Percentiles rank a stretch among this genome's conserved stretches.
These are phyloP conservation scores for Hormiphora californensis DNA, from an alignment of 37 sponge, comb jelly and placozoan genomes.

Conservation along the genomic window DNA sequence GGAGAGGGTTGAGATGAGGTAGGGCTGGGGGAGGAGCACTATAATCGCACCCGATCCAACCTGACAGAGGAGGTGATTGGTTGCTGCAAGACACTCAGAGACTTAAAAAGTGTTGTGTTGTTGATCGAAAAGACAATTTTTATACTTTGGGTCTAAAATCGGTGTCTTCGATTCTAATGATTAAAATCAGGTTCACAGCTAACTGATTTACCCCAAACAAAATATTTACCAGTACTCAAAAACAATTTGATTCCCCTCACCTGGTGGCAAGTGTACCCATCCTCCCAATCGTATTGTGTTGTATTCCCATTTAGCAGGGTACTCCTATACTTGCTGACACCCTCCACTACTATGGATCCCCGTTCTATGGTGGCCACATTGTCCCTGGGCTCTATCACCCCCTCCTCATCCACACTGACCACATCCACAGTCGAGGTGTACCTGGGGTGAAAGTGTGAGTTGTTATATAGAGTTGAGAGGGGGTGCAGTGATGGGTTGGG, in stretches of 20 bases:
- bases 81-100: no score
- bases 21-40: slow-evolving; percentile 71
- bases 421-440: no score
- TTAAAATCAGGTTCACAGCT: background rate
- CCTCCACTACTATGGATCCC: slow-evolving; percentile 87
- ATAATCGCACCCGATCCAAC: slow-evolving; percentile 72
- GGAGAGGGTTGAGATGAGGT: slow-evolving; percentile 77
- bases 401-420: background rate
- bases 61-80: no score
- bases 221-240: background rate
- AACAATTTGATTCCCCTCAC: slow-evolving; percentile 57
- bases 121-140: no score
- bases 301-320: slow-evolving; percentile 84
- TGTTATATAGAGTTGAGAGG: no score
- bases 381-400: slow-evolving; percentile 62
- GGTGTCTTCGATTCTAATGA: background rate
- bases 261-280: slow-evolving; percentile 96
- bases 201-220: background rate
- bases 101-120: no score
- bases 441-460: no score
- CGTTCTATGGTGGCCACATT: slow-evolving; percentile 79
- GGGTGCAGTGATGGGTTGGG: no score
- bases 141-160: no score
- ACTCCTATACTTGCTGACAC: slow-evolving; percentile 76
- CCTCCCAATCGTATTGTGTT: slow-evolving; percentile 94